These are phyloP conservation scores for Istiophorus platypterus DNA, from an alignment of 2,113 vertebrate genomes.

Conservation along the genomic window DNA sequence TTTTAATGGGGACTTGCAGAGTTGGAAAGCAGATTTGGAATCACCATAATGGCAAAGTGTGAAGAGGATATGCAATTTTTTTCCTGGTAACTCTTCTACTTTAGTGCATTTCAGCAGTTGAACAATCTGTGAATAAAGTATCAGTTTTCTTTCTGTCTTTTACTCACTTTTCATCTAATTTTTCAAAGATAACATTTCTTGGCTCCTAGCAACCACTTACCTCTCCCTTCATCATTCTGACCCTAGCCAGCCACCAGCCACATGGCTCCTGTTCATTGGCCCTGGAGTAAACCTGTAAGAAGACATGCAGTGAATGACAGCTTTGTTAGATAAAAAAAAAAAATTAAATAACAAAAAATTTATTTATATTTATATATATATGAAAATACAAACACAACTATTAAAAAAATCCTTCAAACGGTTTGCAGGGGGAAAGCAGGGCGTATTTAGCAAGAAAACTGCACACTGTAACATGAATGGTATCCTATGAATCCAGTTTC, in stretches of 20 bases:
- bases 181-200: not conserved
- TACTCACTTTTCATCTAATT: not conserved
- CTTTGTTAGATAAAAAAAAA: too few species aligned
- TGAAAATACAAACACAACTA: too few species aligned
- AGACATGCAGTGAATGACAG: not conserved
- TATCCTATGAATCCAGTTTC: not conserved
- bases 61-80: not conserved
- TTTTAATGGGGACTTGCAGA: not conserved
- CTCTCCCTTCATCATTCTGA: slow-evolving; percentile 96
- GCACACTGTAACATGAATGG: not conserved
- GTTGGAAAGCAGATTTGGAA: not conserved
- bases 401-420: too few species aligned
- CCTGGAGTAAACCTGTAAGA: slow-evolving; percentile 90
- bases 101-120: not conserved
- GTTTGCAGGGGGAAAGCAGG: not conserved
- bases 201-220: slow-evolving; percentile 79
- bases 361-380: too few species aligned
- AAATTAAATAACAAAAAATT: too few species aligned
- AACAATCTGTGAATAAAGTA: not conserved
- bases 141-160: not conserved
- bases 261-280: slow-evolving; percentile 94
- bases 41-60: not conserved
- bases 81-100: not conserved
- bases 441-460: not conserved
- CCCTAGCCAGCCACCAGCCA: slow-evolving; percentile 94